Conservation (phyloP, 2,797 vertebrate species). For the Alca torda region DNA sequence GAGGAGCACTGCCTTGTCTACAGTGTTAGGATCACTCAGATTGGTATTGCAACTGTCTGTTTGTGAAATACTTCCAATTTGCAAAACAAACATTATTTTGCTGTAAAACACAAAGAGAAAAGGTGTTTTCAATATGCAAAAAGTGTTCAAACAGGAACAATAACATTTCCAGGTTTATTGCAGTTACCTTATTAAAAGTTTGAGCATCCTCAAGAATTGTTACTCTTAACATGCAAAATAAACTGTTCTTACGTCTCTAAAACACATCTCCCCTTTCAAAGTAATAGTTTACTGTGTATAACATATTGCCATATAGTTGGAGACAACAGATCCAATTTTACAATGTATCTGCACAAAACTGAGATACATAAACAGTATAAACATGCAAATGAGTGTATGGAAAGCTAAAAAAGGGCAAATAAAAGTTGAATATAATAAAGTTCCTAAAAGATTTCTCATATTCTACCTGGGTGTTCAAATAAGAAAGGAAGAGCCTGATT, state of each 20-base stretch:
- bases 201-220: neutral
- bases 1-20: constrained; percentile 94
- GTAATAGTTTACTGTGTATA: neutral
- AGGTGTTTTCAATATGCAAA: neutral
- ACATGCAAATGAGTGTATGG: neutral
- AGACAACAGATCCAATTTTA: neutral
- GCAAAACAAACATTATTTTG: constrained; percentile 99
- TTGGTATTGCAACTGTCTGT: constrained; percentile 97
- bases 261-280: neutral
- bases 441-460: neutral
- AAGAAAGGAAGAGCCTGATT: neutral
- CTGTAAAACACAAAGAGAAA: constrained; percentile 74
- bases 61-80: constrained; percentile 94
- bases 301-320: neutral
- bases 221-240: neutral
- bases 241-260: neutral
- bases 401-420: neutral
- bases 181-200: neutral
- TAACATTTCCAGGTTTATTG: neutral
- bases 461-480: neutral
- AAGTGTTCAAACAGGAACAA: neutral
- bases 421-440: neutral
- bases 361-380: neutral
- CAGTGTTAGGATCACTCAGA: constrained; percentile 87
- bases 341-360: neutral